Evolutionary conservation across 2,888 invertebrate species (phyloP).

Genomic region (Pediacus dermestoides): DNA sequence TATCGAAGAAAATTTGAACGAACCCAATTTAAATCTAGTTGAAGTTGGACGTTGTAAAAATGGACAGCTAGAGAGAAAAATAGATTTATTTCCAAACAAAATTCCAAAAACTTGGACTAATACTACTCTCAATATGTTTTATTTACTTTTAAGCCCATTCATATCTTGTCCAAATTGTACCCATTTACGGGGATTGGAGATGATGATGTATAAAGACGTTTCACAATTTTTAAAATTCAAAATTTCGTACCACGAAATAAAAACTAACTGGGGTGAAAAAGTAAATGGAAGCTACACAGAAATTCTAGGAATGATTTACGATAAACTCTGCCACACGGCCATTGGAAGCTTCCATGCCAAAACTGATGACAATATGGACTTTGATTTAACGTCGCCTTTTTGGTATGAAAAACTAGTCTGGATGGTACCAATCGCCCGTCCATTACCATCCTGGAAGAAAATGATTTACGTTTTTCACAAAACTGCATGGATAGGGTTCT

Average conservation of each 20-base stretch:
- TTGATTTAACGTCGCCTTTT: not conserved
- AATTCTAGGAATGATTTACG: not conserved
- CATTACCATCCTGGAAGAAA: constrained; percentile 1
- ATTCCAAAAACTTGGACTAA: constrained; percentile 2
- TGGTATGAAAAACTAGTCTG: not conserved
- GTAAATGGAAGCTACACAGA: not conserved
- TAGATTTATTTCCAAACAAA: constrained; percentile 2
- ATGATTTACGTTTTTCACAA: not conserved
- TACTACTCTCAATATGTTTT: constrained; percentile 1
- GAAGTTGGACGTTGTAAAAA: too few species aligned
- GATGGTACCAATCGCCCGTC: not conserved
- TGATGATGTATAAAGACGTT: not conserved
- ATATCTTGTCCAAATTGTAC: not conserved
- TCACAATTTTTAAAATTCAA: constrained; percentile 2
- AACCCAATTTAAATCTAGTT: constrained; percentile 1
- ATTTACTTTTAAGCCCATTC: not conserved
- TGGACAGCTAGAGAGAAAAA: too few species aligned
- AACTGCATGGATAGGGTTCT: not conserved
- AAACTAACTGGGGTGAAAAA: not conserved
- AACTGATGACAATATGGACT: constrained; percentile 2
- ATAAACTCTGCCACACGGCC: not conserved
- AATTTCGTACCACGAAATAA: not conserved
- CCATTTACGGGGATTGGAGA: not conserved
- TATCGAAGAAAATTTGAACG: not conserved
- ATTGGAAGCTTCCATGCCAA: not conserved